phyloP scores from a whole-genome alignment of 1,140 invertebrate species.

The Scaptodrosophila lebanonensis region DNA sequence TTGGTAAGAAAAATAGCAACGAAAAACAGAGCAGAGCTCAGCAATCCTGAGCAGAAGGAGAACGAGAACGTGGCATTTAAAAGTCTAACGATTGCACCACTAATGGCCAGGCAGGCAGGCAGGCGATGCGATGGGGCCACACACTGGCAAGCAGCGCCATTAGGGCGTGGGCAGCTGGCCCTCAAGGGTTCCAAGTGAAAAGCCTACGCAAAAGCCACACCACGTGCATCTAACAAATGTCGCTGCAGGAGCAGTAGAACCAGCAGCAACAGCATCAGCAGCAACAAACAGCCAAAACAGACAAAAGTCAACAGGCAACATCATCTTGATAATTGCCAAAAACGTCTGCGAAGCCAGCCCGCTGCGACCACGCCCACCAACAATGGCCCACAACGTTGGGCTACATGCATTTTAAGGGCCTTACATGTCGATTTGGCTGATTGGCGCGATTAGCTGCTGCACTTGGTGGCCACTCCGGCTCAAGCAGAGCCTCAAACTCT shows the following conservation, averaged over 20 bases:
- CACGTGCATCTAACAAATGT: slow-evolving; percentile 61
- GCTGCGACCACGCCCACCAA: slow-evolving; percentile 42
- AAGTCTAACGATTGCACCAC: slow-evolving; percentile 64
- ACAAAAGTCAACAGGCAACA: slow-evolving; percentile 45
- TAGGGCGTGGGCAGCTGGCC: slow-evolving; percentile 4
- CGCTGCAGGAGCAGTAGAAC: slow-evolving; percentile 37
- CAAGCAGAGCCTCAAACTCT: too few relatives aligned
- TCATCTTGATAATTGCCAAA: slow-evolving; percentile 72
- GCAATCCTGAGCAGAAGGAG: slow-evolving; percentile 22
- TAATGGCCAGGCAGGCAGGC: slow-evolving; percentile 61
- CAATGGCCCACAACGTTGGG: slow-evolving; percentile 1
- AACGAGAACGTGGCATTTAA: slow-evolving; percentile 65
- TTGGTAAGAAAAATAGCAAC: slow-evolving; percentile 53
- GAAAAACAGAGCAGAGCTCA: slow-evolving; percentile 41
- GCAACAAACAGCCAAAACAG: neutral
- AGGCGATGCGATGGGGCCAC: slow-evolving; percentile 57
- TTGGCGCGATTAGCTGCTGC: slow-evolving; percentile 46
- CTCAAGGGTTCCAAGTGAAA: too few relatives aligned
- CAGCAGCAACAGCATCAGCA: slow-evolving; percentile 16
- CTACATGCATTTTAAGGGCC: slow-evolving; percentile 70
- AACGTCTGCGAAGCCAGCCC: slow-evolving; percentile 40
- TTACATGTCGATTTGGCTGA: slow-evolving; percentile 67
- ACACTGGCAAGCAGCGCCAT: slow-evolving; percentile 16
- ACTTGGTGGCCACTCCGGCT: slow-evolving; percentile 11
- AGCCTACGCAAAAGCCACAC: slow-evolving; percentile 39